Evolutionary conservation across 2,113 vertebrate species (phyloP).

Genomic region (Lepisosteus osseus): DNA sequence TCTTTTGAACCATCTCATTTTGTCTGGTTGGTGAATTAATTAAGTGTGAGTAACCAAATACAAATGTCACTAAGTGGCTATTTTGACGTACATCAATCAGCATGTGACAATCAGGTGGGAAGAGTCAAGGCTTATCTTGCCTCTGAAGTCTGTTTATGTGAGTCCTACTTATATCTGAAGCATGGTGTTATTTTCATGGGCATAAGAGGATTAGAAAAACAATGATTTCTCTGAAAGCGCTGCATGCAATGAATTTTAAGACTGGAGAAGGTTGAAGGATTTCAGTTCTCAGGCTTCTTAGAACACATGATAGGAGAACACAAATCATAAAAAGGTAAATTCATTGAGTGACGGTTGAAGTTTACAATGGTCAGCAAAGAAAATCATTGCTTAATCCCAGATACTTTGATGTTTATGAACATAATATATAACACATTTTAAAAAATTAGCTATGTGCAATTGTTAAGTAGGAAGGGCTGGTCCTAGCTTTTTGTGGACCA

Average conservation of each 20-base stretch:
- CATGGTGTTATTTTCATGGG: conserved; percentile 41
- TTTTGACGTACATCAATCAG: conserved; percentile 34
- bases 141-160: conserved; percentile 41
- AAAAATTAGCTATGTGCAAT: too few relatives aligned
- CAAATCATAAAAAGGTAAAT: background rate
- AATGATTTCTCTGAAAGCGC: conserved; percentile 44
- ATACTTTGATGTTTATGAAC: too few relatives aligned
- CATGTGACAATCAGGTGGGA: conserved; percentile 24
- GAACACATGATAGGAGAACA: conserved; percentile 20
- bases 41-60: conserved; percentile 47
- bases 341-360: background rate
- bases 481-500: too few relatives aligned
- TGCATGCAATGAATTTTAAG: conserved; percentile 36
- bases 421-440: too few relatives aligned
- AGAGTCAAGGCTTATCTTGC: conserved; percentile 27
- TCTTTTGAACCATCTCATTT: background rate
- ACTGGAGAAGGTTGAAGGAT: conserved; percentile 40
- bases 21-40: conserved; percentile 2
- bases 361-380: too few relatives aligned
- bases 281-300: conserved; percentile 39
- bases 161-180: conserved; percentile 38
- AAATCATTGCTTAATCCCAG: too few relatives aligned
- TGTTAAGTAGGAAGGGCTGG: too few relatives aligned
- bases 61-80: background rate
- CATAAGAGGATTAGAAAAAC: conserved; percentile 45